Conservation (phyloP, 2,888 invertebrate genomes). For the Drosophila testacea region DNA sequence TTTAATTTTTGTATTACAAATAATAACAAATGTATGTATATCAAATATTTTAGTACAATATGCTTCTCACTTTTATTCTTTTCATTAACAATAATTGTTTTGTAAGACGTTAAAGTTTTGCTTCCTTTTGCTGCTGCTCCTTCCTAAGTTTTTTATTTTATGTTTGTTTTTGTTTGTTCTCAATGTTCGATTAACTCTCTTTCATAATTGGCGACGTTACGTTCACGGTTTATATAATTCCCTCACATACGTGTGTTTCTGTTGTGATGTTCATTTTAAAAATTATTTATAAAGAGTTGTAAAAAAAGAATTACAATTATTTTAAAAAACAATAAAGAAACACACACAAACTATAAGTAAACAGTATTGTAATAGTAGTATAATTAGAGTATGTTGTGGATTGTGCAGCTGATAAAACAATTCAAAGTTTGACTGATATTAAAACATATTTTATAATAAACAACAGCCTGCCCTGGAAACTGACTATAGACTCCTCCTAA, state of each 20-base stretch:
- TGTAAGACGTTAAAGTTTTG: constrained; percentile 71
- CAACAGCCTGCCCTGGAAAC: constrained; percentile 21
- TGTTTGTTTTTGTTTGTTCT: constrained; percentile 33
- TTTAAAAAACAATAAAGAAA: constrained; percentile 54
- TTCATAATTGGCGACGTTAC: constrained; percentile 77
- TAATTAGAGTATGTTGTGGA: constrained; percentile 10
- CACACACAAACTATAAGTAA: constrained; percentile 67
- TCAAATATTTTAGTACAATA: constrained; percentile 79
- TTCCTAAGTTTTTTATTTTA: neutral
- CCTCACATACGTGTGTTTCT: constrained; percentile 42
- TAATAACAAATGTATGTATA: constrained; percentile 78
- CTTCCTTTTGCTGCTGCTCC: constrained; percentile 50
- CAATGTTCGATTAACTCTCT: constrained; percentile 46
- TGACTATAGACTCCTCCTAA: neutral
- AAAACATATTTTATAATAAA: neutral
- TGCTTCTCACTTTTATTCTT: constrained; percentile 69
- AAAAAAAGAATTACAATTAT: constrained; percentile 52
- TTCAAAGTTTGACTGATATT: constrained; percentile 8
- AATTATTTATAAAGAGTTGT: constrained; percentile 37
- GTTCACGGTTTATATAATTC: constrained; percentile 66
- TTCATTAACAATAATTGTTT: constrained; percentile 75
- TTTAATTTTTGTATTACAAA: constrained; percentile 78
- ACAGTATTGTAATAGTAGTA: constrained; percentile 19
- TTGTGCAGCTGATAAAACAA: constrained; percentile 25
- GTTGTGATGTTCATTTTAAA: constrained; percentile 51